Percentiles rank a stretch among this genome's conserved stretches.
phyloP scores from a whole-genome alignment of 1,140 invertebrate genomes.

The Ditylenchus dipsaci region DNA sequence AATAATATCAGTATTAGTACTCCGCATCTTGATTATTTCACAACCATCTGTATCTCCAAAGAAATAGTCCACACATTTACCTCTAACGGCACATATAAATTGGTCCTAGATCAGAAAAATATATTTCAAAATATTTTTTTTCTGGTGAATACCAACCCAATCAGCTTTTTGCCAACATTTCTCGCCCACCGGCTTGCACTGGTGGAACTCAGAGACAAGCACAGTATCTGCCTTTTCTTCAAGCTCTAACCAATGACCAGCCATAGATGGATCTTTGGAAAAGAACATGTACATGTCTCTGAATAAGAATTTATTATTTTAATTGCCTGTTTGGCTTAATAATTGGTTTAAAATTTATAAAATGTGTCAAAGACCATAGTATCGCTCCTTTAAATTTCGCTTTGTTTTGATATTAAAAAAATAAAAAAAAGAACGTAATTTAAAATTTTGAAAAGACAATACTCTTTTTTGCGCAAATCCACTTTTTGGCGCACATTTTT shows the following conservation, averaged over 20 bases:
- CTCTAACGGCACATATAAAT: neutral
- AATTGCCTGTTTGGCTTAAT: neutral
- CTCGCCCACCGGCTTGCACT: neutral
- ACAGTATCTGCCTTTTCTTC: neutral
- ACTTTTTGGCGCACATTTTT: too few species aligned
- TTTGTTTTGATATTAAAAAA: too few species aligned
- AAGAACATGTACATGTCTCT: neutral
- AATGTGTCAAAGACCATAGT: too few species aligned
- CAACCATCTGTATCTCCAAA: neutral
- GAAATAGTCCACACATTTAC: neutral
- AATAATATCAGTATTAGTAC: too few species aligned
- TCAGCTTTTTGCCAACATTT: neutral
- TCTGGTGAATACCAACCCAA: neutral
- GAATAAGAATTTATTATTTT: neutral
- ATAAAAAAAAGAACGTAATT: too few species aligned
- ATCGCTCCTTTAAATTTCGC: too few species aligned
- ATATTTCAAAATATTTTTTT: too few species aligned
- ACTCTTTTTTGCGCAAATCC: too few species aligned
- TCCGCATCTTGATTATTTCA: too few species aligned
- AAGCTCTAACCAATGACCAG: neutral
- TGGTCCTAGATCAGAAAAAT: neutral
- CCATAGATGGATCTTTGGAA: neutral
- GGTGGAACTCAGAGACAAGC: neutral
- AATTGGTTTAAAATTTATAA: neutral
- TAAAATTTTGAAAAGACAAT: too few species aligned